phyloP scores from a whole-genome alignment of 92 coral and sea anemone genomes.

The Muricea muricata region DNA sequence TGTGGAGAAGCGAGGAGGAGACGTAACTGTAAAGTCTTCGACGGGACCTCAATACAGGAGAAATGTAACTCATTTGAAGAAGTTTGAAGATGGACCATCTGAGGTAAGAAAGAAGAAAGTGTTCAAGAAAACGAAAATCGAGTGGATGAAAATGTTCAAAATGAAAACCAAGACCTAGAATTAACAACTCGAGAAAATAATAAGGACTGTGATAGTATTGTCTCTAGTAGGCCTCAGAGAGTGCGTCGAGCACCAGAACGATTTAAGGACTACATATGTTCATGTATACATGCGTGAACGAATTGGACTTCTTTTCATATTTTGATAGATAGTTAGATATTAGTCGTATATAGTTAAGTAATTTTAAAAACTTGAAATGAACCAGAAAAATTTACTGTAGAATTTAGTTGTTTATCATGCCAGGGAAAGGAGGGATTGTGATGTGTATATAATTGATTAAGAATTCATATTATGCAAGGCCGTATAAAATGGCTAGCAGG shows the following conservation, averaged over 20 bases:
- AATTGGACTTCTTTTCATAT: neutral
- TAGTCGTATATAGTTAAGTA: neutral
- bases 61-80: slow-evolving; percentile 36
- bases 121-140: neutral
- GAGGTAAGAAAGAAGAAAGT: neutral
- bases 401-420: neutral
- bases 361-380: neutral
- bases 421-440: neutral
- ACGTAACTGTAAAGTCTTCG: neutral
- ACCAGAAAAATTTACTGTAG: neutral
- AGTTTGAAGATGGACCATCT: neutral
- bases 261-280: neutral
- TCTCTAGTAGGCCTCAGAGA: neutral
- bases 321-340: neutral
- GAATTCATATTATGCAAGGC: no score
- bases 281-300: neutral
- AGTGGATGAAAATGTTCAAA: no score
- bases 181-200: neutral
- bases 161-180: neutral
- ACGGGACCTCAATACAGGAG: slow-evolving; percentile 33
- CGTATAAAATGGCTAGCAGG: no score
- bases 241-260: slow-evolving; percentile 10
- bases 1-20: slow-evolving; percentile 7
- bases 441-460: neutral
- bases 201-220: neutral